Evolutionary conservation across 2,113 vertebrate species (phyloP).

Genomic region (Nymphicus hollandicus): DNA sequence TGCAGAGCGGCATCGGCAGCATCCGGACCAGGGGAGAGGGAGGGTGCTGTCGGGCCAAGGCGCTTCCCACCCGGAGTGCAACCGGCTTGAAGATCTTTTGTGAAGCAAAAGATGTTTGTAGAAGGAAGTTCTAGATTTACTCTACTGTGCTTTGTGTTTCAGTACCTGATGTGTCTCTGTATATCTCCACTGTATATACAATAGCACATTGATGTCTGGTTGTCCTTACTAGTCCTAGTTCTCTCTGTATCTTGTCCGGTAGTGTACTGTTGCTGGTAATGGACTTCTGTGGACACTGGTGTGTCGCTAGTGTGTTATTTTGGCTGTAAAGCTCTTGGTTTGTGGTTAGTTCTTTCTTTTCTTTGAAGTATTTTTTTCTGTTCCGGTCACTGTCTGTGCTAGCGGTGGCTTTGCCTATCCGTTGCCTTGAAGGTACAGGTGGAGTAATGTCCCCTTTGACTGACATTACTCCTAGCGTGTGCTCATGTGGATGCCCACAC

Average conservation of each 20-base stretch:
- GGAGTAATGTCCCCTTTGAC: conserved; percentile 77
- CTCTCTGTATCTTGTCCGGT: conserved; percentile 71
- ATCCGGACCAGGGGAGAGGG: background rate
- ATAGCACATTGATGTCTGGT: conserved; percentile 73
- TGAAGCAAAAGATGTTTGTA: background rate
- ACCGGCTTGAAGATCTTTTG: background rate
- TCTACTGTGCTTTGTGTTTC: conserved; percentile 65
- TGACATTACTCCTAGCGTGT: conserved; percentile 79
- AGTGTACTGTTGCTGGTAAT: conserved; percentile 68
- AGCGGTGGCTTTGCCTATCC: conserved; percentile 80
- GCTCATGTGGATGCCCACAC: conserved; percentile 79
- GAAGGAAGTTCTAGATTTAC: conserved; percentile 48
- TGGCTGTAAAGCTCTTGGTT: conserved; percentile 79
- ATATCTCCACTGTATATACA: conserved; percentile 70
- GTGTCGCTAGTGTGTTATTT: conserved; percentile 74
- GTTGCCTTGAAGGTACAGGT: conserved; percentile 78
- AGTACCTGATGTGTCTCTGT: conserved; percentile 72
- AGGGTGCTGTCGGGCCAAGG: background rate
- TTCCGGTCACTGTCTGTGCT: conserved; percentile 78
- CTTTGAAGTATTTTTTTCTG: conserved; percentile 61
- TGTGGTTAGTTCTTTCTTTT: conserved; percentile 75
- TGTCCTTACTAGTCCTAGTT: conserved; percentile 73
- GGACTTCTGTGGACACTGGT: conserved; percentile 75
- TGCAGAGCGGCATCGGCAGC: background rate
- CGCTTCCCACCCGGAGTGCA: background rate